Evolutionary conservation across 1,140 invertebrate genomes (phyloP), one percentile per base, ranked within the genome.

Genomic region (Theocolax elegans): DNA sequence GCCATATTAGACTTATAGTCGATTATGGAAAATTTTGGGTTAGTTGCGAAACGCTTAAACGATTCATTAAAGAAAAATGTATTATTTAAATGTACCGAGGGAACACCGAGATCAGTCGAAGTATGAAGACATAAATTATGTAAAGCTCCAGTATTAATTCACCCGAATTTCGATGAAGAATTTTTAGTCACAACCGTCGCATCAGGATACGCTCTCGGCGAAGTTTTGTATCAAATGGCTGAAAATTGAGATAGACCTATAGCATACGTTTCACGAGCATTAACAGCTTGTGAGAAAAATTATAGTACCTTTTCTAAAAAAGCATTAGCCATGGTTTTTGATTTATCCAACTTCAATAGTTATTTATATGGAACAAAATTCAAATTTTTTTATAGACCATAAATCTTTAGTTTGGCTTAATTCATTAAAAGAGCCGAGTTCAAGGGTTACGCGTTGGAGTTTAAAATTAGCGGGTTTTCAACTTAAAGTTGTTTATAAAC

Each of bases 321-420:
- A 49, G 6, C 6, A 3, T 19, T 49, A 49, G 21, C 48, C 7
- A 49, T 49, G 7, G 15, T 49, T 23, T 49, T 7, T 23, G 17
- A 23, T 49, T 49, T 7, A 19, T 3, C 48, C 3, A 21, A n/a
- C n/a, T 49, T 49, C 23, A 49, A 21, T 7, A 17, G 17, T 21
- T 49, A 49, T 49, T 23, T 49, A 6, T 49, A 49, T 13, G 48
- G 48, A 7, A 49, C 17, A 23, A 49, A 49, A 49, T 49, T 49
- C 21, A 23, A 3, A 7, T n/a, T 8, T 49, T 2, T 2, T 49
- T 8, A 49, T 21, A 7, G 48, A 49, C 15, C 48, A 49, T 49
- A 19, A 21, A 23, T 13, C 48, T 7, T 13, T 49, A 23, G 17
- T 13, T 19, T 49, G 48, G 48, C 21, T 49, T 3, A 23, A 23